Evolutionary conservation across 1,140 invertebrate genomes (phyloP).

Genomic region (Heliconius himera): DNA sequence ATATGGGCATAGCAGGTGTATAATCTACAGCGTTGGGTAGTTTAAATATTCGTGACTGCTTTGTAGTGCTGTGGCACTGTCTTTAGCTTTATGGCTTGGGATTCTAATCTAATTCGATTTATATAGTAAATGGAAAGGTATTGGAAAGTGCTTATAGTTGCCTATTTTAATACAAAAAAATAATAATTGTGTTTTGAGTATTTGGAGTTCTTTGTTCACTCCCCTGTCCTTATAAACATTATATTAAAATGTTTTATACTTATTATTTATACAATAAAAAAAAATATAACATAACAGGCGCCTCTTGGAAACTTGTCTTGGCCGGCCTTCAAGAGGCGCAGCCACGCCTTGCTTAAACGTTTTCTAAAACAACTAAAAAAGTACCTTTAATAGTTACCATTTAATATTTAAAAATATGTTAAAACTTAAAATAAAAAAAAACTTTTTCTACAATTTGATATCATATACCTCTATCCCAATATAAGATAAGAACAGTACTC

Average conservation of each 20-base stretch:
- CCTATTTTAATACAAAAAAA: too few relatives aligned
- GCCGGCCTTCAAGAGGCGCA: too few relatives aligned
- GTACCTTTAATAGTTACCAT: neutral
- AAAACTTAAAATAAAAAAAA: neutral
- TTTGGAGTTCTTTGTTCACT: too few relatives aligned
- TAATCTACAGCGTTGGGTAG: neutral
- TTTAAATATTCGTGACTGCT: neutral
- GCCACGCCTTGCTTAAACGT: neutral
- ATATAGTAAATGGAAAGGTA: too few relatives aligned
- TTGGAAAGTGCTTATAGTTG: too few relatives aligned
- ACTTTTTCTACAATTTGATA: neutral
- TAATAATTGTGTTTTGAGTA: too few relatives aligned
- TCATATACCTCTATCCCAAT: neutral
- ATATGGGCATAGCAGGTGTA: slow-evolving; percentile 20
- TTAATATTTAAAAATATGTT: neutral
- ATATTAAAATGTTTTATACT: too few relatives aligned
- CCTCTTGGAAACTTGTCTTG: too few relatives aligned
- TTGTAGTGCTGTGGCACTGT: neutral
- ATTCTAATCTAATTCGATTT: too few relatives aligned
- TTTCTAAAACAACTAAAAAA: neutral
- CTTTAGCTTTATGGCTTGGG: neutral
- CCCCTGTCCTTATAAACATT: too few relatives aligned
- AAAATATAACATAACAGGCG: too few relatives aligned
- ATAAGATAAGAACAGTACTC: neutral
- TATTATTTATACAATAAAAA: too few relatives aligned